Conservation (phyloP, 2,113 vertebrate species). For the Tachycineta bicolor region DNA sequence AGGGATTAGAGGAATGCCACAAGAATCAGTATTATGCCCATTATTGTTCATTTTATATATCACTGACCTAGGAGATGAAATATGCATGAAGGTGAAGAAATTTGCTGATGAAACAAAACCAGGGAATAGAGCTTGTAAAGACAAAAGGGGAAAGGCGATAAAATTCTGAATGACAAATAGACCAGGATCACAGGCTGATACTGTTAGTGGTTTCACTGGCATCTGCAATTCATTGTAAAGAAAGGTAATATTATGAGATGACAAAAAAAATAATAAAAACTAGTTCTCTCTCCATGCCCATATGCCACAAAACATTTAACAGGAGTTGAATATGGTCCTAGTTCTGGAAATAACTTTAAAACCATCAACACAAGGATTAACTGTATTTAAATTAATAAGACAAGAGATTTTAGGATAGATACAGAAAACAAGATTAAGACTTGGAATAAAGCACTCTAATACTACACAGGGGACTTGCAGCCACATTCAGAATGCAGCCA, state of each 20-base stretch:
- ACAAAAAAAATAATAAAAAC: not conserved
- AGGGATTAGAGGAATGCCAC: constrained; percentile 44
- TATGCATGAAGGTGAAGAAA: constrained; percentile 68
- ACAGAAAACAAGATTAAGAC: constrained; percentile 1
- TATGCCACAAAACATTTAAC: not conserved
- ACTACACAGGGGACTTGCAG: not conserved
- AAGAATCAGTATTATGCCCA: constrained; percentile 33
- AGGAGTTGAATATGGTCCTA: not conserved
- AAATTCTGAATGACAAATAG: constrained; percentile 68
- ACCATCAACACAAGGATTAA: constrained; percentile 15
- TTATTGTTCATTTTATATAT: constrained; percentile 61
- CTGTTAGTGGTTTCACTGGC: constrained; percentile 29
- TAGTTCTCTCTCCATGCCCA: not conserved
- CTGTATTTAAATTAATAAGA: not conserved
- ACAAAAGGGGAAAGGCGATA: constrained; percentile 50
- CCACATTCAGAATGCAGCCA: not conserved
- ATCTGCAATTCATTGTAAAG: constrained; percentile 46
- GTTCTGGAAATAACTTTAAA: not conserved
- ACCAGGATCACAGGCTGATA: constrained; percentile 27
- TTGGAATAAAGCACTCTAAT: constrained; percentile 3
- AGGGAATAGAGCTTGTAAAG: constrained; percentile 45
- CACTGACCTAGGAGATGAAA: constrained; percentile 62
- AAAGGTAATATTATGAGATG: constrained; percentile 27
- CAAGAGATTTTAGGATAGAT: not conserved
- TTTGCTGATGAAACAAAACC: constrained; percentile 69